A percentile compares a stretch with the other conserved stretches of the same genome.
Conservation (phyloP, 2,797 vertebrate species). For the Simalia tracyae region DNA sequence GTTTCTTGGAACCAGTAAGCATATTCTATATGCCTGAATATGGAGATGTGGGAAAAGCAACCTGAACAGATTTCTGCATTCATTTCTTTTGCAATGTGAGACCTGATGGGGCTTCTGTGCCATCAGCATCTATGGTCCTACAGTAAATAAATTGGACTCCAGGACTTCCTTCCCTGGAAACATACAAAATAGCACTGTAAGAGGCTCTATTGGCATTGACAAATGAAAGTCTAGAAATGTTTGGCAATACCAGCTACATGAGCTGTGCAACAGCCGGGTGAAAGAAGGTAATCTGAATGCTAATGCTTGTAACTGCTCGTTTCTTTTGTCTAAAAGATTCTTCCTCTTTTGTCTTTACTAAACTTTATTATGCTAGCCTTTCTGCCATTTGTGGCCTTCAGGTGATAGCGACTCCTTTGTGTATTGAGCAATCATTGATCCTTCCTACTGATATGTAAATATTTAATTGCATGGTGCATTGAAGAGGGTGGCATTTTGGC, state of each 20-base stretch:
- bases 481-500: constrained; percentile 47
- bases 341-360: constrained; percentile 51
- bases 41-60: constrained; percentile 27
- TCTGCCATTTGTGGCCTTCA: constrained; percentile 55
- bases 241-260: not conserved
- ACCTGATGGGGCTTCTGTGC: not conserved
- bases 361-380: constrained; percentile 49
- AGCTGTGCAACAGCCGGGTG: constrained; percentile 41
- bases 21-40: constrained; percentile 9
- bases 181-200: not conserved
- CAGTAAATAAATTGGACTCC: not conserved
- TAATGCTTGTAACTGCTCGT: constrained; percentile 42
- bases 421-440: constrained; percentile 50
- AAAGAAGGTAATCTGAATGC: constrained; percentile 33
- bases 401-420: constrained; percentile 57
- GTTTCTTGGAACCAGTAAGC: constrained; percentile 45
- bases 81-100: constrained; percentile 34
- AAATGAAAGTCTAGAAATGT: not conserved
- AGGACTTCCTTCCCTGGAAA: not conserved
- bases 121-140: not conserved
- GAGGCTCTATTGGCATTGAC: not conserved
- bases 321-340: constrained; percentile 31
- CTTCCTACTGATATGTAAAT: constrained; percentile 50
- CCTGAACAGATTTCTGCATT: constrained; percentile 38
- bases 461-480: constrained; percentile 41